Evolutionary conservation across 2,797 vertebrate genomes (phyloP), one percentile per base, ranked within the genome.

Genomic region (Eremophila alpestris): DNA sequence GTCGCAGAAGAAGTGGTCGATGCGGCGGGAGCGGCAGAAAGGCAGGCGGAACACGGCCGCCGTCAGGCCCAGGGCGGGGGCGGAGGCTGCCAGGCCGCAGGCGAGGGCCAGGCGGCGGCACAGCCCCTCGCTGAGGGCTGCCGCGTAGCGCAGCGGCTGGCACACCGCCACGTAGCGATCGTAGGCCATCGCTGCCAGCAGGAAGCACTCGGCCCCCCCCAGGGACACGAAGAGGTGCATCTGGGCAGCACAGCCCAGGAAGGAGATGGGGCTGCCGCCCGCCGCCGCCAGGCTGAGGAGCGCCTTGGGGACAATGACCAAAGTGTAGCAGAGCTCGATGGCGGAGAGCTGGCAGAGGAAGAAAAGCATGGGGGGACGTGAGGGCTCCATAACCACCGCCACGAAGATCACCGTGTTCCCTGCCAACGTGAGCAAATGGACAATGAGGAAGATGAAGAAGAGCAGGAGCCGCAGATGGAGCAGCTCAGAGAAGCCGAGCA

Each of bases 261-360:
- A 96, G 30, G 98, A 98, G 68, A 98, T 97, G 69, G 94, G 79
- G 41, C 87, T 95, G 40, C 95, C 82, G 0, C 5, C 38, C 0
- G 13, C 45, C 0, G 5, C 21, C 1, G 26, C 34, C 64, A 98
- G 95, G 83, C 96, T 82, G 1, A 95, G 90, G 19, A 98, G 96
- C 0, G 79, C 93, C 84, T 96, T 97, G 10, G 98, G 98, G 34
- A 94, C 97, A 21, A 97, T 87, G 60, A 97, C 97, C 17, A 98
- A 94, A 3, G 96, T 97, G 43, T 98, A 98, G 87, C 97, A 97
- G 13, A 98, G 82, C 86, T 98, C 97, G 0, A 98, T 97, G 79
- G 87, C 95, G 1, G 98, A 98, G 60, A 98, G 97, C 36, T 98
- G 98, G 51, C 96, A 95, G 65, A 98, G 96, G 93, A 98, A 98